Conservation (phyloP, 2,113 vertebrate species). For the Leptodactylus fuscus region DNA sequence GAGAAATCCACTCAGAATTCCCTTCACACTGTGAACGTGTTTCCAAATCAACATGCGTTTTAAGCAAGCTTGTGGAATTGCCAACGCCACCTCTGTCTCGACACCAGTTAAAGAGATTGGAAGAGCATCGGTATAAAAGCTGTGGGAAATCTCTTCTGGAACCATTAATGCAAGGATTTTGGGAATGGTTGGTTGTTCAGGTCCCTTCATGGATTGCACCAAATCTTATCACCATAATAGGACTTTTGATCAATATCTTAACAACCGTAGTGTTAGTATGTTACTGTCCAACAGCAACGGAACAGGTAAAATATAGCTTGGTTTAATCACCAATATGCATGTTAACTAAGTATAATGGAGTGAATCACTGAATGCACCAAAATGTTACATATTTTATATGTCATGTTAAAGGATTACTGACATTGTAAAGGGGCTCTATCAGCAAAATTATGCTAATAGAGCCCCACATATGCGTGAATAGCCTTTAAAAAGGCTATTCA, state of each 20-base stretch:
- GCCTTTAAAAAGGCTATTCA: no score
- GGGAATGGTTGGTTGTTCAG: slow-evolving; percentile 92
- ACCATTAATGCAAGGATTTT: slow-evolving; percentile 95
- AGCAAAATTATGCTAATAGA: no score
- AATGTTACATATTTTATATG: background rate
- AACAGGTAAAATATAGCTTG: slow-evolving; percentile 81
- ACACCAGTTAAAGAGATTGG: slow-evolving; percentile 94
- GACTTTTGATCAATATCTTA: slow-evolving; percentile 92
- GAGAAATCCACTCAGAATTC: slow-evolving; percentile 73
- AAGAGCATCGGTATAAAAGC: slow-evolving; percentile 96
- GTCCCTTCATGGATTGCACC: slow-evolving; percentile 96
- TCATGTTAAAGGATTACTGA: background rate
- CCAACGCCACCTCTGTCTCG: slow-evolving; percentile 88
- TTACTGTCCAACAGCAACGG: slow-evolving; percentile 96
- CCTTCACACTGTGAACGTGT: slow-evolving; percentile 68
- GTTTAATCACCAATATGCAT: background rate
- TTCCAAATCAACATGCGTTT: slow-evolving; percentile 68
- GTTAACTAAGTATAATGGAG: background rate
- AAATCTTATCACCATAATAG: slow-evolving; percentile 95
- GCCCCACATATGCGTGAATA: no score
- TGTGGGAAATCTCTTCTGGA: slow-evolving; percentile 93
- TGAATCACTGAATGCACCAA: background rate
- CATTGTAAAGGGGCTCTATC: no score
- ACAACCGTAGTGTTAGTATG: slow-evolving; percentile 92
- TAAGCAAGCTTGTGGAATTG: slow-evolving; percentile 88